Conservation (phyloP, 1,140 invertebrate genomes). For the Manduca sexta region DNA sequence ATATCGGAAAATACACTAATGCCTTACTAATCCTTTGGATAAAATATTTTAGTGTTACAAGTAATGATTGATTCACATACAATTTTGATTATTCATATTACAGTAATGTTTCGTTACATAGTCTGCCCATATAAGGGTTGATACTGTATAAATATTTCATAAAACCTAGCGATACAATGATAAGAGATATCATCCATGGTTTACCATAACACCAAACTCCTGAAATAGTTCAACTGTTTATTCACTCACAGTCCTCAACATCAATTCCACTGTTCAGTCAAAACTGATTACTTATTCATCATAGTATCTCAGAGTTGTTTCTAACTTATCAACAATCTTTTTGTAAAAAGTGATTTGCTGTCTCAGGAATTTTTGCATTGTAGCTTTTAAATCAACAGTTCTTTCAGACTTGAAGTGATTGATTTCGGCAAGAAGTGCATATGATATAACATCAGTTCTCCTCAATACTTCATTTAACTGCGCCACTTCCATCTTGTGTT, state of each 20-base stretch:
- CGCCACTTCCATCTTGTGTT: constrained; percentile 86
- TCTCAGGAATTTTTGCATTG: constrained; percentile 88
- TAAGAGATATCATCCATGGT: neutral
- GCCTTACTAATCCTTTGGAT: constrained; percentile 48
- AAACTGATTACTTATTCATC: constrained; percentile 41
- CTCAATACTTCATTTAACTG: constrained; percentile 87
- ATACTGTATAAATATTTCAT: neutral
- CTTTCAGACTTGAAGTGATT: constrained; percentile 93
- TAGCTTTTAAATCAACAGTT: constrained; percentile 88
- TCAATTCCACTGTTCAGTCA: constrained; percentile 9
- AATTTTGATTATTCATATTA: neutral
- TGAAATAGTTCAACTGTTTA: neutral
- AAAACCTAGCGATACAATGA: neutral
- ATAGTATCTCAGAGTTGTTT: constrained; percentile 58
- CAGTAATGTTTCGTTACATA: too few species aligned
- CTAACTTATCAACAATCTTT: constrained; percentile 81
- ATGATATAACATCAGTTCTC: constrained; percentile 92
- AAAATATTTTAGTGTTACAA: constrained; percentile 5
- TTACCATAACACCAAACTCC: neutral
- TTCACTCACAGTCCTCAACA: constrained; percentile 9
- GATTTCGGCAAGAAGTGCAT: constrained; percentile 93
- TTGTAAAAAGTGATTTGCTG: constrained; percentile 96
- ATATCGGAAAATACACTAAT: constrained; percentile 28
- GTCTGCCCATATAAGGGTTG: neutral
- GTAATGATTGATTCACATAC: neutral